Conservation (phyloP, 2,797 vertebrate species). For the Eulemur rubriventer region DNA sequence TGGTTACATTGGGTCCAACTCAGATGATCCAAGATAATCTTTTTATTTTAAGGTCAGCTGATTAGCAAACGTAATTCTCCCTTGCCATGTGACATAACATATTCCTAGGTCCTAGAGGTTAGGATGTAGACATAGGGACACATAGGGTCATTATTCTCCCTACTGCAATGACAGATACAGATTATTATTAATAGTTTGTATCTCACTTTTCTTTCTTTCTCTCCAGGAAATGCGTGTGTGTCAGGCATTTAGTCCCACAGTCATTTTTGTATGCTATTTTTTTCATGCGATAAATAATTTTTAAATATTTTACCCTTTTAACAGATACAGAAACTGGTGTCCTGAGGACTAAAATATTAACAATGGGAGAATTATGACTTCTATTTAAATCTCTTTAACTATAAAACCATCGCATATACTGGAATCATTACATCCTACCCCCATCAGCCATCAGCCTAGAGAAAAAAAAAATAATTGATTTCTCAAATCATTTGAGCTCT, state of each 20-base stretch:
- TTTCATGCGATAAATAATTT: background rate
- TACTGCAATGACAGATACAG: background rate
- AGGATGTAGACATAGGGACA: background rate
- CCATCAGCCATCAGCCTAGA: background rate
- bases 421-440: background rate
- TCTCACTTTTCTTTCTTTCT: background rate
- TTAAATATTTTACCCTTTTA: background rate
- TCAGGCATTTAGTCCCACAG: background rate
- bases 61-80: background rate
- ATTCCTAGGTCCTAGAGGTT: background rate
- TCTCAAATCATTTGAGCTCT: background rate
- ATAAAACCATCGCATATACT: background rate
- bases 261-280: background rate
- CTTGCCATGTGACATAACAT: background rate
- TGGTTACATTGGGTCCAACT: background rate
- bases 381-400: background rate
- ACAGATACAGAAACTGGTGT: background rate
- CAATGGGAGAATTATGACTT: background rate
- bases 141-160: background rate
- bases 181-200: background rate
- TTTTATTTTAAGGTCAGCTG: background rate
- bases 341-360: background rate
- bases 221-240: background rate
- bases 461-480: background rate
- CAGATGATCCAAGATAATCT: background rate